Base-by-base conservation (phyloP, 2,888 invertebrate genomes). In the Eupelmus urozonus region DNA sequence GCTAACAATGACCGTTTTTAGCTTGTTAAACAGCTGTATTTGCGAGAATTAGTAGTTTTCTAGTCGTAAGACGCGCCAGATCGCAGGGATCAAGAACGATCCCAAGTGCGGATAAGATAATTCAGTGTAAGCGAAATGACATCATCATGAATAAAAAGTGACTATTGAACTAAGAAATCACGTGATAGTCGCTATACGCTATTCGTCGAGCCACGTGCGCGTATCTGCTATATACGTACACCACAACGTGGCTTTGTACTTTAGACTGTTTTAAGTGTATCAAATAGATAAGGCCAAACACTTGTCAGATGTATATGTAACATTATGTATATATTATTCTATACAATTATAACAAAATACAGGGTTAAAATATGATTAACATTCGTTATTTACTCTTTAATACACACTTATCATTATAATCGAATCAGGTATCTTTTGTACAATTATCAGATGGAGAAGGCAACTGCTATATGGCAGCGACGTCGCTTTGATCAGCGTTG, bases 381-480 rank as follows among this genome's bases (percentile, higher is more conserved):
- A 53, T 60, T 51, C 11, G 1, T 53, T 25, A 42, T 60, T 53
- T 29, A 67, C 23, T 67, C 11, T 29, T n/a, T 49, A 60, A 67
- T 11, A 20, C 16, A 23, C 40, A 18, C 57, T 69, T 65, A 73
- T 49, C n/a, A 34, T 45, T 75, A 76, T 27, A 66, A 42, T 60
- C 13, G 65, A 45, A 63, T 75, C 70, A 76, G 65, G 40, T 67
- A 59, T 79, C 67, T 51, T 76, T 60, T 66, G 81, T 81, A 76
- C 29, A 23, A 57, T 80, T 74, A 45, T 81, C 72, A 29, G 66
- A 66, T 57, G 79, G 55, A 67, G 55, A 4, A 62, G 45, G 49
- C 63, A 62, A 84, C 85, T 82, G 88, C 83, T 88, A 88, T 59
- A 86, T 85, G 42, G 86, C 88, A 25, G 87, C 85, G 53, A 87